Conservation (phyloP, 2,888 invertebrate species). For the Neoascia interrupta region DNA sequence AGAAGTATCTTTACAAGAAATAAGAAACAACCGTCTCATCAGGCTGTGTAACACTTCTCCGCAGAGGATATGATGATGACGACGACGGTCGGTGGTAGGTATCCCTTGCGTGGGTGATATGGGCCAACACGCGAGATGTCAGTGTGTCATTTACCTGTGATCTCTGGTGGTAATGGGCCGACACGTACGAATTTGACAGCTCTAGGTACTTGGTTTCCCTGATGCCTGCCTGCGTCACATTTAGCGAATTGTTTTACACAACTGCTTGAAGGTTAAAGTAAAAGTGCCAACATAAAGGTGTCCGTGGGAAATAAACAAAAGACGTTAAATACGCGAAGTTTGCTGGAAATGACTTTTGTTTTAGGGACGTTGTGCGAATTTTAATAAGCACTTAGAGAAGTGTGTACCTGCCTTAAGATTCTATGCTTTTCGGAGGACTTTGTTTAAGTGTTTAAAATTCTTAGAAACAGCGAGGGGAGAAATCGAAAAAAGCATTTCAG, state of each 20-base stretch:
- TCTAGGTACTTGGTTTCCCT: conserved; percentile 37
- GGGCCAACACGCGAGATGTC: conserved; percentile 27
- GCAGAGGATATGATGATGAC: conserved; percentile 27
- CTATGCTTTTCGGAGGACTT: too few species aligned
- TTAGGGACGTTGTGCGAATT: too few species aligned
- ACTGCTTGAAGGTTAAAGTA: conserved; percentile 50
- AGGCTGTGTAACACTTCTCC: conserved; percentile 41
- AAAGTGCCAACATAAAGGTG: conserved; percentile 35
- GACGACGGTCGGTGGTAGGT: too few species aligned
- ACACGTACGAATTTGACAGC: conserved; percentile 51
- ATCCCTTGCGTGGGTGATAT: conserved; percentile 46
- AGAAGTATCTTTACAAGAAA: conserved; percentile 29
- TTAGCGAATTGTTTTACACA: conserved; percentile 8
- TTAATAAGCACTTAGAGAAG: too few species aligned
- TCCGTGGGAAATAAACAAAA: conserved; percentile 32
- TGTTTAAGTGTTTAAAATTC: too few species aligned
- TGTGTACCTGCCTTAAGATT: too few species aligned
- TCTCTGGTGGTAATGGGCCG: conserved; percentile 45
- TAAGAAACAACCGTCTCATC: not conserved
- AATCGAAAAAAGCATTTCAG: too few species aligned
- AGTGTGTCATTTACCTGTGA: conserved; percentile 59
- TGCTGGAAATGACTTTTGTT: too few species aligned
- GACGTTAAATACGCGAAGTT: too few species aligned
- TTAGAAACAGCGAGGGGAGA: too few species aligned
- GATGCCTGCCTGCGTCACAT: not conserved